Evolutionary conservation across 2,888 invertebrate species (phyloP).

Genomic region (Eilema sororculum): DNA sequence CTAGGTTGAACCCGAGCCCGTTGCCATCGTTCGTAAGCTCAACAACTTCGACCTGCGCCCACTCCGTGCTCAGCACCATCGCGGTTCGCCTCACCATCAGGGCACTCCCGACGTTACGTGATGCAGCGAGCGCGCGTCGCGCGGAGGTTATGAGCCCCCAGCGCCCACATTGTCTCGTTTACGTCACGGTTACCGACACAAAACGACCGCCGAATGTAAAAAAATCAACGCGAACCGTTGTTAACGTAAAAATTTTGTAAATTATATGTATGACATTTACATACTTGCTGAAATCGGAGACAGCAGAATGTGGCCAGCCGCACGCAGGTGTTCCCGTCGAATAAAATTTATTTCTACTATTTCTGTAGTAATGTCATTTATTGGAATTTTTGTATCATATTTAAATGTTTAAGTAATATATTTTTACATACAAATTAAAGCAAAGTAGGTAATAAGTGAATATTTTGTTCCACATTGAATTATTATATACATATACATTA

Average conservation of each 20-base stretch:
- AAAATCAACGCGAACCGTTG: conserved; percentile 51
- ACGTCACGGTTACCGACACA: conserved; percentile 42
- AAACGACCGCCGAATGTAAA: conserved; percentile 52
- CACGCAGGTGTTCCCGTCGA: conserved; percentile 69
- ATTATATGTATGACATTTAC: conserved; percentile 84
- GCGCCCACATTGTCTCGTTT: conserved; percentile 61
- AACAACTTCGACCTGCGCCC: conserved; percentile 99
- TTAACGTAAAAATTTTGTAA: conserved; percentile 66
- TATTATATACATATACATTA: too few relatives aligned
- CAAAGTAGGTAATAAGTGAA: background rate
- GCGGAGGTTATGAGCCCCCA: conserved; percentile 75
- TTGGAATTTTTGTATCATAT: background rate
- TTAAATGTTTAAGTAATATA: background rate
- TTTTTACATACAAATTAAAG: background rate
- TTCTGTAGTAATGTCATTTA: conserved; percentile 29
- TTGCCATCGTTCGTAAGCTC: conserved; percentile 99
- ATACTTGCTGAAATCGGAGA: conserved; percentile 85
- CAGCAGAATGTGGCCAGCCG: conserved; percentile 84
- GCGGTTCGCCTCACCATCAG: conserved; percentile 82
- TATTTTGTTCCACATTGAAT: too few relatives aligned
- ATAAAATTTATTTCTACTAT: conserved; percentile 60
- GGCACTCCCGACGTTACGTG: conserved; percentile 81
- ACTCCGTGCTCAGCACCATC: conserved; percentile 98
- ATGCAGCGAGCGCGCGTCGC: conserved; percentile 61
- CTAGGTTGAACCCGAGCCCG: conserved; percentile 99